Conservation (phyloP, 1,140 invertebrate genomes). For the Drosophila lini region DNA sequence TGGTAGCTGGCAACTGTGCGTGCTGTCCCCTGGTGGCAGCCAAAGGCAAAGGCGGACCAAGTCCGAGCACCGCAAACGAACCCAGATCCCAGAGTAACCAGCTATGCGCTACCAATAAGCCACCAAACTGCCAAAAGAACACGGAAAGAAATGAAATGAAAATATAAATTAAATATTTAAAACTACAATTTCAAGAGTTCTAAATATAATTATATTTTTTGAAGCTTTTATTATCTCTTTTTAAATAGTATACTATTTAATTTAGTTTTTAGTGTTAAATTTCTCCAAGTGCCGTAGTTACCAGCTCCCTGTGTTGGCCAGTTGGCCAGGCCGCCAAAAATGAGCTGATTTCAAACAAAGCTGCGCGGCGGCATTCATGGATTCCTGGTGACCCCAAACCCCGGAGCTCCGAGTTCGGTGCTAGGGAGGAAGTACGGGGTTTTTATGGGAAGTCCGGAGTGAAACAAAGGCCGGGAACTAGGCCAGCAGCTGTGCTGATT, state of each 20-base stretch:
- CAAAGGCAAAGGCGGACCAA: slow-evolving; percentile 36
- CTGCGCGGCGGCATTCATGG: slow-evolving; percentile 66
- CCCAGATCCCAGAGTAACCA: slow-evolving; percentile 48
- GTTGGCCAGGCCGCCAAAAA: slow-evolving; percentile 60
- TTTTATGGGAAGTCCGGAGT: slow-evolving; percentile 48
- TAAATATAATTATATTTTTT: rapidly evolving
- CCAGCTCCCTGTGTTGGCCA: slow-evolving; percentile 48
- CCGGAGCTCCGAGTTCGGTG: neutral
- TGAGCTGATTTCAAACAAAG: slow-evolving; percentile 79
- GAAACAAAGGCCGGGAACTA: slow-evolving; percentile 75
- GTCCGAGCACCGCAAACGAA: slow-evolving; percentile 61
- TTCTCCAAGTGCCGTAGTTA: slow-evolving; percentile 9
- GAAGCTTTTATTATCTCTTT: neutral
- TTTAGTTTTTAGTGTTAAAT: rapidly evolving
- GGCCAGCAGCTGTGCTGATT: slow-evolving; percentile 75
- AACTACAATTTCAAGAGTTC: rapidly evolving
- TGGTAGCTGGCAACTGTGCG: slow-evolving; percentile 30
- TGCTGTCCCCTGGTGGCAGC: slow-evolving; percentile 46
- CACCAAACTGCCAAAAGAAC: neutral
- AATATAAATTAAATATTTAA: neutral
- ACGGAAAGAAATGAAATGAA: neutral
- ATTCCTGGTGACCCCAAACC: slow-evolving; percentile 60
- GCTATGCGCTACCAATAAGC: slow-evolving; percentile 11
- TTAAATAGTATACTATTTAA: neutral
- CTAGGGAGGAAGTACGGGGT: slow-evolving; percentile 9